Base-by-base conservation (phyloP, 2,113 vertebrate genomes). In the Himantopus leucocephalus region DNA sequence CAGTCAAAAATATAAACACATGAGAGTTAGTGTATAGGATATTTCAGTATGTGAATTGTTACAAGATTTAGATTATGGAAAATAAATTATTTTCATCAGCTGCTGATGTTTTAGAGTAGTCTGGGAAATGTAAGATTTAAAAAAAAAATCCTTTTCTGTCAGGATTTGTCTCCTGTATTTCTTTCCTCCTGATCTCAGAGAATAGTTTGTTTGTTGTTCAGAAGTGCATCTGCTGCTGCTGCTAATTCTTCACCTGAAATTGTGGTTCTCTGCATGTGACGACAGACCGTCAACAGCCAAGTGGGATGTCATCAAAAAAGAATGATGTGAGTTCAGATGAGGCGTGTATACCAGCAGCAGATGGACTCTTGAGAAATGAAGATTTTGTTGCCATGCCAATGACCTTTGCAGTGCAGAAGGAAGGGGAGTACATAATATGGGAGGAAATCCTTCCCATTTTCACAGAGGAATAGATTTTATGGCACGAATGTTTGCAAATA, bases 331-430 rank as follows among this genome's bases (percentile, higher is more conserved):
- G 83, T 72, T 90, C 95, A 94, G 78, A 26, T 41, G 63, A 85
- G 86, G 73, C 63, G 14, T 75, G 70, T 62, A 5, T 37, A 63
- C 68, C 74, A n/a, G 86, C 83, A 90, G 82, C 92, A 90, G 92
- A 94, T 58, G 86, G 87, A 90, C 83, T 76, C 92, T n/a, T 23
- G 86, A 94, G 95, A 72, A 85, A 72, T 67, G 55, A 94, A 72
- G 73, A 39, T 88, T 92, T 87, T 92, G 92, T 96, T 96, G 87
- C 90, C 63, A 96, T 92, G 95, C 92, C 90, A 68, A 92, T 96
- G 92, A 84, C 92, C 92, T 96, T 92, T 92, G 73, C 68, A 48
- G 74, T 6, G n/a, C 74, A 58, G 78, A 76, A 60, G 58, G 86
- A 60, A 92, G 52, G 84, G 58, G 14, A 90, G 27, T 56, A 58